These are phyloP conservation scores for Vanessa cardui DNA, from an alignment of 2,888 invertebrate genomes.

Conservation along the genomic window DNA sequence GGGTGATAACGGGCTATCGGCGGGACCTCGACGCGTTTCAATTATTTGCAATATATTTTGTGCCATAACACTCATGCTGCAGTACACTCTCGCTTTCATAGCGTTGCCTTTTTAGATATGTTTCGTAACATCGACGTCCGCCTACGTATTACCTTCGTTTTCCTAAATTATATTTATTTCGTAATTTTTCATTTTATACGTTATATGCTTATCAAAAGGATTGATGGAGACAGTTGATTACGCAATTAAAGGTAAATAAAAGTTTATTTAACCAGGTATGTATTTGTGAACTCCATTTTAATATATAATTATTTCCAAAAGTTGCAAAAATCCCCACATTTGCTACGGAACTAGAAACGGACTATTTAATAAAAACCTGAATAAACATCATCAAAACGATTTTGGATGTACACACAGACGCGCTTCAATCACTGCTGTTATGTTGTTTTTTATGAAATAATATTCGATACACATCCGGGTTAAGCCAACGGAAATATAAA, in stretches of 20 bases:
- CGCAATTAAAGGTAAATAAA: not conserved
- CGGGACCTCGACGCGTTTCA: constrained; percentile 43
- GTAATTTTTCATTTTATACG: constrained; percentile 3
- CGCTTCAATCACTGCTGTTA: not conserved
- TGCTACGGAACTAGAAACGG: too few relatives aligned
- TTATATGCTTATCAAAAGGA: not conserved
- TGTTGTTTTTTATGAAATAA: constrained; percentile 11
- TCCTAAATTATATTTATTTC: constrained; percentile 8
- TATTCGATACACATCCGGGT: constrained; percentile 32
- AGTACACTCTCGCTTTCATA: constrained; percentile 32
- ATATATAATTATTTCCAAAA: too few relatives aligned
- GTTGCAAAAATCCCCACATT: too few relatives aligned
- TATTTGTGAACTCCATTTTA: too few relatives aligned
- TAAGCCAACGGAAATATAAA: constrained; percentile 36
- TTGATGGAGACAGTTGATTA: not conserved
- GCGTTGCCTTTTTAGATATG: constrained; percentile 23
- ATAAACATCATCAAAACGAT: not conserved
- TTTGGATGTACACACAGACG: not conserved
- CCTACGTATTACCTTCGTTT: constrained; percentile 18
- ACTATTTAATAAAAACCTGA: too few relatives aligned
- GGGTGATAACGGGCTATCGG: constrained; percentile 46
- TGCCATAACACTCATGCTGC: constrained; percentile 21
- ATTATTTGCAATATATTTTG: constrained; percentile 34
- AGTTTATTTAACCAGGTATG: not conserved
- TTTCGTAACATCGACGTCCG: constrained; percentile 23